phyloP scores from a whole-genome alignment of 1,140 invertebrate genomes.

The Agraylea sexmaculata region DNA sequence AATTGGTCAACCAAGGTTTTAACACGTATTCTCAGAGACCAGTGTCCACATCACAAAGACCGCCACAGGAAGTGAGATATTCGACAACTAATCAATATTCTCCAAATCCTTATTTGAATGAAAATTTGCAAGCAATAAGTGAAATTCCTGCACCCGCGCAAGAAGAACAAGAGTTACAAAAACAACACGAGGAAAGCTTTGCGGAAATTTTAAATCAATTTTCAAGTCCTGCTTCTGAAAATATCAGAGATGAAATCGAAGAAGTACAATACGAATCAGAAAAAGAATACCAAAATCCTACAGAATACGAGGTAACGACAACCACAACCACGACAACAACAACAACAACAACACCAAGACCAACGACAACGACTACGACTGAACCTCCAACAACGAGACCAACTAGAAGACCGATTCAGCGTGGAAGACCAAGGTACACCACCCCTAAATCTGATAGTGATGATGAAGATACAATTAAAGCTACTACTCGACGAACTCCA shows the following conservation, averaged over 20 bases:
- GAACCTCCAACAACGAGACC: slow-evolving; percentile 2
- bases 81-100: too few species aligned
- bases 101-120: too few species aligned
- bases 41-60: slow-evolving; percentile 12
- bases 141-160: slow-evolving; percentile 1
- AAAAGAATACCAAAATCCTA: slow-evolving; percentile 19
- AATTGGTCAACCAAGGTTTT: slow-evolving; percentile 16
- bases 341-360: slow-evolving; percentile 29
- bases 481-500: slow-evolving; percentile 33
- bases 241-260: slow-evolving; percentile 22
- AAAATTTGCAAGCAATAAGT: too few species aligned
- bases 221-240: slow-evolving; percentile 12
- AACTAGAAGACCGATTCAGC: slow-evolving; percentile 17
- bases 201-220: slow-evolving; percentile 26
- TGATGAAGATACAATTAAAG: slow-evolving; percentile 29
- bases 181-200: slow-evolving; percentile 9
- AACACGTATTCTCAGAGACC: slow-evolving; percentile 10
- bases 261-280: slow-evolving; percentile 20
- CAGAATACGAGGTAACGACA: slow-evolving; percentile 21
- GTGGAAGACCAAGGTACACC: slow-evolving; percentile 33
- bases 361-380: slow-evolving; percentile 32
- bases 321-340: slow-evolving; percentile 22
- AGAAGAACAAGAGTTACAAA: slow-evolving; percentile 2
- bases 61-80: too few species aligned
- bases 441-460: slow-evolving; percentile 27